Base-by-base conservation (phyloP, 2,113 vertebrate genomes). In the Coreoperca whiteheadi region DNA sequence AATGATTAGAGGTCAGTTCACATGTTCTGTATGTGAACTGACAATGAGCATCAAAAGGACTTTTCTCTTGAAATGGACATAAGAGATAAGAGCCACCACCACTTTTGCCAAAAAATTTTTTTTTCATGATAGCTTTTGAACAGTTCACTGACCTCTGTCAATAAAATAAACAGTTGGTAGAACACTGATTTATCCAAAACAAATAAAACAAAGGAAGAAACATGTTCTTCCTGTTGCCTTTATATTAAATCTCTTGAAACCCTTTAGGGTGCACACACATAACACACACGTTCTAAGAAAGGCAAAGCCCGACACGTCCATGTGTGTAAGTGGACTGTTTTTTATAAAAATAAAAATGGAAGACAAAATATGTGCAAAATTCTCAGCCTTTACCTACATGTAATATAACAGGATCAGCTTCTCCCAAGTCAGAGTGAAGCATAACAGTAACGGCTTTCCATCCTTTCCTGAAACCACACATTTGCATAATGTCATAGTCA, bases 401-500 rank as follows among this genome's bases (percentile, higher is more conserved):
- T 25, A 15, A 81, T 15, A 32, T 18, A 41, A 21, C 25, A 28
- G 30, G 50, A 25, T 65, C 25, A 25, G 28, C 0, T 9, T 34
- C n/a, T 54, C 10, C 21, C 0, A 34, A n/a, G 25, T 56, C 18
- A 60, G 18, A 67, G 11, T 25, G 6, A 39, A 2, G 11, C 18
- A 2, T 20, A 34, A 61, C 34, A 70, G 50, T 41, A 69, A n/a
- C 43, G 64, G n/a, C n/a, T 83, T 39, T 28, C 6, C 11, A 43
- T 74, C 23, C 30, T 16, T 7, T 20, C 21, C 10, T 34, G 15
- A 51, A 71, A 28, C n/a, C 53, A 50, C 0, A 78, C 18, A 56
- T 83, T 82, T 84, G 76, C 75, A 87, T 82, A 59, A 75, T 54
- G n/a, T 63, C 51, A 54, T 20, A n/a, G n/a, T 67, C 75, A 72